Evolutionary conservation across 2,888 invertebrate species (phyloP).

Genomic region (Chrysodeixis includens): DNA sequence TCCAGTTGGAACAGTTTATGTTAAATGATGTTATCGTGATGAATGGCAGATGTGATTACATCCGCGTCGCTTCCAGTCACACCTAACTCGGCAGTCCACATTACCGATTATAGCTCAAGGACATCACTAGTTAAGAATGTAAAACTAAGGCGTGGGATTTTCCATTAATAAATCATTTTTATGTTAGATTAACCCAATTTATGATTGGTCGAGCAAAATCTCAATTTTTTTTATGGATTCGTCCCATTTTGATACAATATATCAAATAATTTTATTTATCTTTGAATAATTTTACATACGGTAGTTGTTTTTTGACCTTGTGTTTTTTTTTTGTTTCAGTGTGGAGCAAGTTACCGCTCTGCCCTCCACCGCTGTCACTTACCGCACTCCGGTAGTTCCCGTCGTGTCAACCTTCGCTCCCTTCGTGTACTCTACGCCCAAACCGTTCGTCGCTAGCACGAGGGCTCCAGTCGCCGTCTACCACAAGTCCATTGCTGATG

Average conservation of each 20-base stretch:
- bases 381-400: conserved; percentile 64
- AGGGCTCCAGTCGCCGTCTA: conserved; percentile 55
- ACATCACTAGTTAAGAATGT: conserved; percentile 40
- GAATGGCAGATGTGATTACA: conserved; percentile 17
- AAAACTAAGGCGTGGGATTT: conserved; percentile 36
- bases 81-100: conserved; percentile 25
- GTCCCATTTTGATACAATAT: neutral
- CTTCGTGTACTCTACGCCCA: conserved; percentile 51
- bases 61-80: conserved; percentile 38
- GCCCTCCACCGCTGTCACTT: conserved; percentile 67
- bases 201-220: neutral
- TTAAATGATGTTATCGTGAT: conserved; percentile 20
- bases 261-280: too few species aligned
- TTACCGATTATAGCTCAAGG: conserved; percentile 52
- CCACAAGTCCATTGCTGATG: conserved; percentile 77
- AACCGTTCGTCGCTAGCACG: conserved; percentile 26
- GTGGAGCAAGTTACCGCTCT: conserved; percentile 60
- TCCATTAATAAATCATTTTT: conserved; percentile 19
- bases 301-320: neutral
- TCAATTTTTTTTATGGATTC: neutral
- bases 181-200: conserved; percentile 16
- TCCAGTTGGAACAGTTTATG: conserved; percentile 7
- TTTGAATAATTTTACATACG: too few species aligned
- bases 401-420: conserved; percentile 54
- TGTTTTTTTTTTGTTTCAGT: conserved; percentile 53